These are phyloP conservation scores for Venustoraphidia nigricollis DNA, from an alignment of 2,888 invertebrate species.

Conservation along the genomic window DNA sequence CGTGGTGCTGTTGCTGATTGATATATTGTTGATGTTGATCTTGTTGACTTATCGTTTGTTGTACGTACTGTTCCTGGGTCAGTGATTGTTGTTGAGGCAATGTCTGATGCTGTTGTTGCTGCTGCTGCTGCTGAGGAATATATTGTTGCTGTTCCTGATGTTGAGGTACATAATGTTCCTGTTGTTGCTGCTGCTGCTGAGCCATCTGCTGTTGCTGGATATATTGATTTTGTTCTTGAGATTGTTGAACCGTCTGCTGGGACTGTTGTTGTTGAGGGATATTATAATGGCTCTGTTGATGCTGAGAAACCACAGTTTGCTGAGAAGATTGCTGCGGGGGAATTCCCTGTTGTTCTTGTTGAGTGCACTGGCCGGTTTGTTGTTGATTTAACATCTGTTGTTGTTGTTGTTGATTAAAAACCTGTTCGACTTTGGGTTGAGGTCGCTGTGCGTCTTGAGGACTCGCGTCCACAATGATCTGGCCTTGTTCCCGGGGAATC, in stretches of 20 bases:
- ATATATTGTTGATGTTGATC: constrained; percentile 9
- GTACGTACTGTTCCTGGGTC: constrained; percentile 11
- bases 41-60: constrained; percentile 7
- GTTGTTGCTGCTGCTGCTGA: constrained; percentile 8
- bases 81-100: constrained; percentile 17
- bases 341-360: constrained; percentile 1
- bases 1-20: constrained; percentile 4
- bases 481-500: constrained; percentile 34
- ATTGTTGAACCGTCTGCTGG: constrained; percentile 15
- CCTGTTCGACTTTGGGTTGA: constrained; percentile 14
- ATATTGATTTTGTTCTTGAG: constrained; percentile 11
- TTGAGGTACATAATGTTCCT: constrained; percentile 8
- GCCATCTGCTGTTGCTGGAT: constrained; percentile 11
- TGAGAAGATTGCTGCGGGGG: constrained; percentile 8
- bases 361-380: constrained; percentile 12
- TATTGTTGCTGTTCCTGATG: constrained; percentile 11
- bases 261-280: constrained; percentile 13
- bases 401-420: constrained; percentile 18
- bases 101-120: constrained; percentile 11
- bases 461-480: constrained; percentile 22
- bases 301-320: constrained; percentile 12
- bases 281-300: constrained; percentile 15
- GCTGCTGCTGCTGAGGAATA: constrained; percentile 12
- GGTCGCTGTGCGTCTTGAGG: constrained; percentile 22
- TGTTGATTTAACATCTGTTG: constrained; percentile 13